Evolutionary conservation across 1,140 invertebrate species (phyloP), one percentile per base, ranked within the genome.

Genomic region (Drosophila sproati): DNA sequence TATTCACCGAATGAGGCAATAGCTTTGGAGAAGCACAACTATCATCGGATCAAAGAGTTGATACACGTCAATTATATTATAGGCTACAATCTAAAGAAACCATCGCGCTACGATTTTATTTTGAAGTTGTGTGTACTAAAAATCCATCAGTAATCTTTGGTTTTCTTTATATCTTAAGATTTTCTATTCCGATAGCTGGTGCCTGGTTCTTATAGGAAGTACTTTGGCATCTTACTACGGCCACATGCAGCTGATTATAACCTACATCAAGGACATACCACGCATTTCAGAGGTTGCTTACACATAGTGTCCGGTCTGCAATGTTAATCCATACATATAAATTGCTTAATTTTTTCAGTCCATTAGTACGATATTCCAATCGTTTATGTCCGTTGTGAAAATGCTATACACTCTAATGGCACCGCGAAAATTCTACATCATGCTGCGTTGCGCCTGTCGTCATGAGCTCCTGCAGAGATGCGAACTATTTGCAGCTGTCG

Each of bases 321-420:
- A 43, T 12, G 34, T 48, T 61, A 61, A 51, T 43, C 31, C 29
- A 29, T 31, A 56, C 66, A 52, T 62, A 52, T 29, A 72, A 71
- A 69, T 61, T 47, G 41, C 47, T 60, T 12, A 35, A 73, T 70
- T 59, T 52, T 75, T 34, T 5, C 66, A 91, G 90, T 67, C 74
- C 5, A 59, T 87, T 48, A 78, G 80, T 52, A 90, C 86, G 0
- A 73, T 81, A 1, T 61, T 91, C 1, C 80, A 85, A 73, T 82
- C 85, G 0, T n/a, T 82, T 0, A 78, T 82, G 12, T 83, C 90
- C 4, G 45, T 85, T 35, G 43, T 77, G 3, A 91, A 91, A 52
- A 79, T 91, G 86, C 50, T 85, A 20, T 91, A 88, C 41, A 88
- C 62, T 51, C 77, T 91, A 0, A 62, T 80, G 29, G 72, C 74